A percentile compares a stretch with the other conserved stretches of the same genome.
Conservation (phyloP, 2,113 vertebrate genomes). For the Tiliqua scincoides region DNA sequence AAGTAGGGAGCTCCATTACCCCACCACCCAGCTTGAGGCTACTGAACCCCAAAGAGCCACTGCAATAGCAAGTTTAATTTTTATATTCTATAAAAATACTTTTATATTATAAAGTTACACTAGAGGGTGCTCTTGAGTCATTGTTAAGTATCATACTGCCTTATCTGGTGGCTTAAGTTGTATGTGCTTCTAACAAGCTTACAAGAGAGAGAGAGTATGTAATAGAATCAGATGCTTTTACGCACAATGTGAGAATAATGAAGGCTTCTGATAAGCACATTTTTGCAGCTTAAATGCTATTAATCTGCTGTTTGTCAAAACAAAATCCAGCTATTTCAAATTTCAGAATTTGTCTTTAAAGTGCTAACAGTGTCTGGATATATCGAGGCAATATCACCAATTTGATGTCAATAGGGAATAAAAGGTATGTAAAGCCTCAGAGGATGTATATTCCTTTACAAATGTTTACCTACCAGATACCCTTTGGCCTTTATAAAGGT, state of each 20-base stretch:
- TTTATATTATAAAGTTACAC: constrained; percentile 20
- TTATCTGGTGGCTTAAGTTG: neutral
- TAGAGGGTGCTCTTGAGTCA: constrained; percentile 71
- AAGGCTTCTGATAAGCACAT: constrained; percentile 15
- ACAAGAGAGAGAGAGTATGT: constrained; percentile 13
- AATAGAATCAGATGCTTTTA: constrained; percentile 27
- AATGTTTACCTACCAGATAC: neutral
- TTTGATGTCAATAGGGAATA: neutral
- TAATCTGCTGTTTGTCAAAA: neutral
- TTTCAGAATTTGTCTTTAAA: neutral
- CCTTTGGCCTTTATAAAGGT: no score
- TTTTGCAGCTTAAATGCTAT: neutral
- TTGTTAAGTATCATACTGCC: constrained; percentile 12
- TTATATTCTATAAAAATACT: no score
- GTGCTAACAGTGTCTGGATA: neutral
- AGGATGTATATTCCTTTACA: neutral
- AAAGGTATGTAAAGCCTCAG: neutral
- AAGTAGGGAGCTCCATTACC: no score
- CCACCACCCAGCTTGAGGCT: no score
- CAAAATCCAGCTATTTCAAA: neutral
- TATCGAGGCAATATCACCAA: neutral
- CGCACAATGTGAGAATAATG: constrained; percentile 12
- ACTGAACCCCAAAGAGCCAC: no score
- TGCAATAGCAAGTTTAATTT: no score
- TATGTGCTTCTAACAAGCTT: neutral